phyloP scores from a whole-genome alignment of 2,888 invertebrate genomes.

The Sceliomorpha sp. region DNA sequence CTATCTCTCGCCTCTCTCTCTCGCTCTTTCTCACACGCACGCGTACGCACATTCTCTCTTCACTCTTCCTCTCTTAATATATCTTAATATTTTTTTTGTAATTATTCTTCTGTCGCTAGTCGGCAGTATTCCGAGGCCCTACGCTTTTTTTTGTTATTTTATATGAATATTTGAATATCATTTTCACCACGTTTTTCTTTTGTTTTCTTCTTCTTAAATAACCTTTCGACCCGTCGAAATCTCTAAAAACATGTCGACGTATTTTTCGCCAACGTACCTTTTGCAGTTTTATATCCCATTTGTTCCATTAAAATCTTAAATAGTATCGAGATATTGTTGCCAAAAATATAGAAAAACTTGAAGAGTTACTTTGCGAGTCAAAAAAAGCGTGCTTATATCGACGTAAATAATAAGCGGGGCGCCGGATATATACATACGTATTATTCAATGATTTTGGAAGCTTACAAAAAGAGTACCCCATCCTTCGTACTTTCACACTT shows the following conservation, averaged over 20 bases:
- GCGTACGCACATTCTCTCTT: too few relatives aligned
- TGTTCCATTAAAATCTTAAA: conserved; percentile 77
- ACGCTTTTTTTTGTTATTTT: conserved; percentile 76
- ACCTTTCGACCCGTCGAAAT: conserved; percentile 76
- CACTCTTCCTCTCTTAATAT: conserved; percentile 56
- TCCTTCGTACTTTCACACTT: conserved; percentile 23
- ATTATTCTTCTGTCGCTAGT: conserved; percentile 68
- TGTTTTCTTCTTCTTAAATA: conserved; percentile 59
- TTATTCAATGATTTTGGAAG: conserved; percentile 62
- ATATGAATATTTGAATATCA: conserved; percentile 80
- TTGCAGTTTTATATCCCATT: conserved; percentile 56
- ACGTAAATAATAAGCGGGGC: conserved; percentile 71
- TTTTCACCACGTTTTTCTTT: conserved; percentile 56
- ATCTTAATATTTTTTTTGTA: conserved; percentile 60
- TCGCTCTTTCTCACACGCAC: too few relatives aligned
- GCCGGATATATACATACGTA: conserved; percentile 67
- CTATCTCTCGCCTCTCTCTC: too few relatives aligned
- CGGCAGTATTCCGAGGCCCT: conserved; percentile 78
- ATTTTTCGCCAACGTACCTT: conserved; percentile 62
- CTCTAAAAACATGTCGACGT: conserved; percentile 65
- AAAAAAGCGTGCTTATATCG: conserved; percentile 68
- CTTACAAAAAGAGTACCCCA: conserved; percentile 49
- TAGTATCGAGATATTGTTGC: conserved; percentile 80
- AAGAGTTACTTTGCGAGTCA: conserved; percentile 71
- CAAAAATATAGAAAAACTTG: conserved; percentile 80